Conservation (phyloP, 2,113 vertebrate genomes). For the Solea solea region DNA sequence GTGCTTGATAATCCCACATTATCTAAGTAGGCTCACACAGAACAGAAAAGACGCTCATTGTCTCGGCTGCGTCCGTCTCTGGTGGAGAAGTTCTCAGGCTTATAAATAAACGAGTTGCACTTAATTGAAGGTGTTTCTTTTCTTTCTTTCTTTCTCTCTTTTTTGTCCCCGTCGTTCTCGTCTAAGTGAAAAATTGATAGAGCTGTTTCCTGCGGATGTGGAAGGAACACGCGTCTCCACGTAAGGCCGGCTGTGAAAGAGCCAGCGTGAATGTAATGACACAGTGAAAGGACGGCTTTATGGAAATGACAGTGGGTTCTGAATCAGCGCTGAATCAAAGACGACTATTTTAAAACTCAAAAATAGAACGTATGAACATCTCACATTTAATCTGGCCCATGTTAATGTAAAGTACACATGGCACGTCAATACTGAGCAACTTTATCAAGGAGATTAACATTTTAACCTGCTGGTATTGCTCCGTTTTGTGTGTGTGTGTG, state of each 20-base stretch:
- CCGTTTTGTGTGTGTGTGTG: slow-evolving; percentile 7
- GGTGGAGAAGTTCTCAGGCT: slow-evolving; percentile 26
- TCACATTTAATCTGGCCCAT: slow-evolving; percentile 23
- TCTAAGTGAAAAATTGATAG: slow-evolving; percentile 41
- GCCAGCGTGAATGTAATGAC: slow-evolving; percentile 22
- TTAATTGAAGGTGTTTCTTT: slow-evolving; percentile 41
- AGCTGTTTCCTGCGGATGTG: slow-evolving; percentile 49
- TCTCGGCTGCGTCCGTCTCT: not conserved
- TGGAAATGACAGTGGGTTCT: slow-evolving; percentile 32
- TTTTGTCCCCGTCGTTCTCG: slow-evolving; percentile 26
- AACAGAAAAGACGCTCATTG: slow-evolving; percentile 17
- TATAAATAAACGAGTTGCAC: slow-evolving; percentile 33
- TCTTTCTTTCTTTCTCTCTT: slow-evolving; percentile 21
- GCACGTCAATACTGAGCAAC: slow-evolving; percentile 20
- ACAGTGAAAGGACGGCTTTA: slow-evolving; percentile 20
- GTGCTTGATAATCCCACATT: too few relatives aligned
- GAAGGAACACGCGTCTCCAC: slow-evolving; percentile 36
- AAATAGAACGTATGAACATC: not conserved
- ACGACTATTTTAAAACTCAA: slow-evolving; percentile 14
- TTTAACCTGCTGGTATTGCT: too few relatives aligned
- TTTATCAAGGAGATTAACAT: slow-evolving; percentile 20
- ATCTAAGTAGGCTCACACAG: not conserved
- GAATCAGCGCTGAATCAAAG: not conserved
- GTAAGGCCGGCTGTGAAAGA: slow-evolving; percentile 22
- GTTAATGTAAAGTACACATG: not conserved